Percentiles rank a stretch among this genome's conserved stretches.
phyloP scores from a whole-genome alignment of 2,113 vertebrate species.

The Prunella fulvescens region DNA sequence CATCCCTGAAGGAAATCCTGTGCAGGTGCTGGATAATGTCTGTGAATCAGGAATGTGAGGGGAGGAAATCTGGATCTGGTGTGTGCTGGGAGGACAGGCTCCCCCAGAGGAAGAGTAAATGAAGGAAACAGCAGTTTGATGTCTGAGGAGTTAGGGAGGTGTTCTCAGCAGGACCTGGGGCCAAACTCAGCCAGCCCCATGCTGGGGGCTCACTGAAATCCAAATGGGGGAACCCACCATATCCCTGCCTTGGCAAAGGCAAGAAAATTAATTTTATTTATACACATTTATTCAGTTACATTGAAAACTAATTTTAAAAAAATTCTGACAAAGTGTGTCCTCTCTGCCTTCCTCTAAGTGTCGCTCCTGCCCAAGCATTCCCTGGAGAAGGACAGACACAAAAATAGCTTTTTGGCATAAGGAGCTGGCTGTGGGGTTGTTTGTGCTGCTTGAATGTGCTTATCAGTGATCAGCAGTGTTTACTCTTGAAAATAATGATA shows the following conservation, averaged over 20 bases:
- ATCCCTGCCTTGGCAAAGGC: not conserved
- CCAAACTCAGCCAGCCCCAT: not conserved
- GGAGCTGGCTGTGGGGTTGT: not conserved
- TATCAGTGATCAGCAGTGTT: not conserved
- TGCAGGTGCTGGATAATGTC: not conserved
- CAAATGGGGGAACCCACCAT: not conserved
- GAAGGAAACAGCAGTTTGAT: not conserved
- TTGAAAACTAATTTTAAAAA: not conserved
- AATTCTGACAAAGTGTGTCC: not conserved
- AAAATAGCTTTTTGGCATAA: not conserved
- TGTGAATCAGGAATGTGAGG: not conserved
- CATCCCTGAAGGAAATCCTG: not conserved
- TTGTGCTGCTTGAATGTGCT: not conserved
- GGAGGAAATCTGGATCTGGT: not conserved
- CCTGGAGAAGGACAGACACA: not conserved
- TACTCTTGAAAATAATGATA: not conserved
- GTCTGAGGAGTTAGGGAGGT: not conserved
- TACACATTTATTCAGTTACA: not conserved
- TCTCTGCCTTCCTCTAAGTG: not conserved
- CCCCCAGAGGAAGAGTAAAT: not conserved
- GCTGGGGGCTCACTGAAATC: not conserved
- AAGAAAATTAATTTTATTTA: not conserved
- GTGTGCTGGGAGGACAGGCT: not conserved
- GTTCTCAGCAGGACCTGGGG: not conserved
- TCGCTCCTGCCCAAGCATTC: not conserved